These are phyloP conservation scores for Helogale parvula DNA, from an alignment of 2,113 vertebrate genomes.

Conservation along the genomic window DNA sequence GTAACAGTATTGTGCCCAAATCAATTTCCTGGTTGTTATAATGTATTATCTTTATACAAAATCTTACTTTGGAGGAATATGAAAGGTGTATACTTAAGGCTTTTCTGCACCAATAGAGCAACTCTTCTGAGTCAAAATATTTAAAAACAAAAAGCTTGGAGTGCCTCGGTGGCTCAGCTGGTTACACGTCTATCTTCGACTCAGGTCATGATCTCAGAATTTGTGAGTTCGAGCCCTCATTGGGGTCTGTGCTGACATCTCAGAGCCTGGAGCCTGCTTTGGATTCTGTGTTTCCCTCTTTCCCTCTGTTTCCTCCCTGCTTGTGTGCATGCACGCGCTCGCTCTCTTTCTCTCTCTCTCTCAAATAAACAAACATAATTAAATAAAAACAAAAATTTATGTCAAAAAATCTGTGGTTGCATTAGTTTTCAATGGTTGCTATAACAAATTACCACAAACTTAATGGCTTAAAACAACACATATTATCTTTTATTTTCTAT, in stretches of 20 bases:
- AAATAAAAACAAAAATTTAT: not conserved
- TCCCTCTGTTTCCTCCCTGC: too few relatives aligned
- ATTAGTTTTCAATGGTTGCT: not conserved
- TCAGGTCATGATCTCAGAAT: too few relatives aligned
- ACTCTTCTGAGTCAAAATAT: not conserved
- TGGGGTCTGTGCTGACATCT: too few relatives aligned
- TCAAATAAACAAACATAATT: too few relatives aligned
- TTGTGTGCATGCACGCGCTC: too few relatives aligned
- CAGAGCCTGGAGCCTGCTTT: too few relatives aligned
- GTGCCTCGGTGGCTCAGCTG: too few relatives aligned
- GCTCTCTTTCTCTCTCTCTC: too few relatives aligned
- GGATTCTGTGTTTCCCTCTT: too few relatives aligned
- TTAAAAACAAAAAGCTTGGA: not conserved
- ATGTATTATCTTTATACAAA: not conserved
- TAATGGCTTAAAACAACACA: not conserved
- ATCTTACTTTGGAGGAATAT: not conserved
- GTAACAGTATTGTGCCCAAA: not conserved
- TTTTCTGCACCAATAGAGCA: not conserved
- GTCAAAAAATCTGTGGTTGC: not conserved
- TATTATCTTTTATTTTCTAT: not conserved
- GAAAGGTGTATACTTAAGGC: not conserved
- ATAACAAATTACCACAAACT: not conserved
- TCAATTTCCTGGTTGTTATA: not conserved
- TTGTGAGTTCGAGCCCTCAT: too few relatives aligned
- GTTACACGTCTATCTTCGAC: too few relatives aligned